These are phyloP conservation scores for Diaphora mendica DNA, from an alignment of 2,888 invertebrate species.

Conservation along the genomic window DNA sequence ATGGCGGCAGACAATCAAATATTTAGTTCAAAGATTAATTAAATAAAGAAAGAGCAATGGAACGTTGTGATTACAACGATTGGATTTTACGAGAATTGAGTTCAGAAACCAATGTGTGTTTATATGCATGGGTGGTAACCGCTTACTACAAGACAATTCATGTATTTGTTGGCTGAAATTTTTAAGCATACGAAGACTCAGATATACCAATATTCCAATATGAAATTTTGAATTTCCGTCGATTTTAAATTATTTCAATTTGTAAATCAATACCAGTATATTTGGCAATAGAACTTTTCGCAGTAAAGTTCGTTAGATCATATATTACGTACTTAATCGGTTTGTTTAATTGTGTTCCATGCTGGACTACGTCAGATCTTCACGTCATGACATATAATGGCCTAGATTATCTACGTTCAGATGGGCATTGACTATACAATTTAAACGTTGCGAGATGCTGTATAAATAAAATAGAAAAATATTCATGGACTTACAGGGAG, in stretches of 20 bases:
- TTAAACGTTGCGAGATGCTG: not conserved
- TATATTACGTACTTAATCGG: not conserved
- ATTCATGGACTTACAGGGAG: slow-evolving; percentile 74
- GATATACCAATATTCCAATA: not conserved
- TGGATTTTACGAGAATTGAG: not conserved
- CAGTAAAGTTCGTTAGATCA: not conserved
- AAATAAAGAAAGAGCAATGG: too few relatives aligned
- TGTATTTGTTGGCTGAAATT: not conserved
- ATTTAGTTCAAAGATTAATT: too few relatives aligned
- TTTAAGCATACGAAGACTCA: not conserved
- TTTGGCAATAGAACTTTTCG: not conserved
- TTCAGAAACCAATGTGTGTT: not conserved
- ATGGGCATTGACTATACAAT: slow-evolving; percentile 3
- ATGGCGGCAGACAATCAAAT: too few relatives aligned
- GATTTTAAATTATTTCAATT: not conserved
- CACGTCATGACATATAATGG: slow-evolving; percentile 1
- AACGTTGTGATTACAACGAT: too few relatives aligned
- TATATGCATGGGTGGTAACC: not conserved
- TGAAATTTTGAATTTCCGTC: not conserved
- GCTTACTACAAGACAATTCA: not conserved
- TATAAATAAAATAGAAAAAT: too few relatives aligned
- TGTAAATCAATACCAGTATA: not conserved
- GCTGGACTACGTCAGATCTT: slow-evolving; percentile 8
- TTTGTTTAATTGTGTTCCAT: slow-evolving; percentile 9
- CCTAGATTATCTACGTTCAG: slow-evolving; percentile 8